Evolutionary conservation across 2,113 vertebrate species (phyloP).

Genomic region (Callocephalon fimbriatum): DNA sequence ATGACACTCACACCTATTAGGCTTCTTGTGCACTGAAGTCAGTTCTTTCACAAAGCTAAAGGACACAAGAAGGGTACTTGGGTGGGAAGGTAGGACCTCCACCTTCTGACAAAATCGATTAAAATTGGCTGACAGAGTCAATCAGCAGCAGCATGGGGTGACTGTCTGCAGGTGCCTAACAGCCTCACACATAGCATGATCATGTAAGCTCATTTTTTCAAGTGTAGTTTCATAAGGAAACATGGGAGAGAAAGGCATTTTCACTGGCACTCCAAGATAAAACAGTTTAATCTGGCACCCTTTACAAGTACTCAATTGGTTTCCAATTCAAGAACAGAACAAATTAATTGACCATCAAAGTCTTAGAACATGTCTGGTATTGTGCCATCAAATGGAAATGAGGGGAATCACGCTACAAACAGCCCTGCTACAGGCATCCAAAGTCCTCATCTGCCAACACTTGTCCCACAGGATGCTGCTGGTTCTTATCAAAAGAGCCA

Average conservation of each 20-base stretch:
- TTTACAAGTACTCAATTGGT: slow-evolving; percentile 26
- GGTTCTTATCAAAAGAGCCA: slow-evolving; percentile 11
- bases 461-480: neutral
- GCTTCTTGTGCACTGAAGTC: neutral
- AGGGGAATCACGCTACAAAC: slow-evolving; percentile 15
- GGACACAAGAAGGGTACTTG: neutral
- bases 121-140: neutral
- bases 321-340: slow-evolving; percentile 48
- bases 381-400: slow-evolving; percentile 34
- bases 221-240: neutral
- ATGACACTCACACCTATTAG: neutral
- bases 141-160: neutral
- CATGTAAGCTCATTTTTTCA: neutral
- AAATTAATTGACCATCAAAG: slow-evolving; percentile 58
- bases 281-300: slow-evolving; percentile 14
- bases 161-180: neutral
- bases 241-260: neutral
- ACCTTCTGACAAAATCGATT: neutral
- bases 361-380: slow-evolving; percentile 21
- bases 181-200: neutral
- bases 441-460: neutral
- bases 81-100: neutral
- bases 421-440: neutral
- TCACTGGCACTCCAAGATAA: neutral
- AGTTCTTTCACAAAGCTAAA: neutral